Conservation (phyloP, 2,113 vertebrate species). For the Vimba vimba region DNA sequence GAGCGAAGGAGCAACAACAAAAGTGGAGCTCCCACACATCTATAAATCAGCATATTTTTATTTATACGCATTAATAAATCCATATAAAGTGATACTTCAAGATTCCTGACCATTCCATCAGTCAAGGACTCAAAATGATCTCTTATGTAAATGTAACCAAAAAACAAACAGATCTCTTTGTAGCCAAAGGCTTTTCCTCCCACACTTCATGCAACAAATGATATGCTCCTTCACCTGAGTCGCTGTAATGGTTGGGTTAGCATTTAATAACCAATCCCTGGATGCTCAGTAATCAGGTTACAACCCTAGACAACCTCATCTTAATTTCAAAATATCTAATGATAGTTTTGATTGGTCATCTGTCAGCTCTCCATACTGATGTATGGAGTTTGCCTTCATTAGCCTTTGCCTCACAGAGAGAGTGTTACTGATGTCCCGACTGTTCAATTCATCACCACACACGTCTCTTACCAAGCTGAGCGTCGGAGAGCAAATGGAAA, state of each 20-base stretch:
- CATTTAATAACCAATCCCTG: constrained; percentile 82
- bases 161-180: constrained; percentile 42
- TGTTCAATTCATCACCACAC: constrained; percentile 87
- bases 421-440: constrained; percentile 86
- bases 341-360: constrained; percentile 88
- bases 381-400: constrained; percentile 84
- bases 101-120: background rate
- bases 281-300: constrained; percentile 81
- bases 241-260: constrained; percentile 74
- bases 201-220: constrained; percentile 59
- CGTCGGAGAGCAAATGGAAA: background rate
- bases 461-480: background rate
- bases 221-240: constrained; percentile 58
- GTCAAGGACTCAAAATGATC: constrained; percentile 13
- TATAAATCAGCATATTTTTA: constrained; percentile 8
- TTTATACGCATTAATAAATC: background rate
- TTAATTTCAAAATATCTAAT: constrained; percentile 85
- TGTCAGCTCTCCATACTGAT: constrained; percentile 87
- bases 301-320: constrained; percentile 79
- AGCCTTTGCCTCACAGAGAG: constrained; percentile 83
- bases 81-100: background rate
- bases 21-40: background rate
- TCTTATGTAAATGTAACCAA: constrained; percentile 37
- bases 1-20: background rate
- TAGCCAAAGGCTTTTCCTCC: constrained; percentile 61